A percentile compares a stretch with the other conserved stretches of the same genome.
Conservation (phyloP, 1,140 invertebrate genomes). For the Mercenaria mercenaria region DNA sequence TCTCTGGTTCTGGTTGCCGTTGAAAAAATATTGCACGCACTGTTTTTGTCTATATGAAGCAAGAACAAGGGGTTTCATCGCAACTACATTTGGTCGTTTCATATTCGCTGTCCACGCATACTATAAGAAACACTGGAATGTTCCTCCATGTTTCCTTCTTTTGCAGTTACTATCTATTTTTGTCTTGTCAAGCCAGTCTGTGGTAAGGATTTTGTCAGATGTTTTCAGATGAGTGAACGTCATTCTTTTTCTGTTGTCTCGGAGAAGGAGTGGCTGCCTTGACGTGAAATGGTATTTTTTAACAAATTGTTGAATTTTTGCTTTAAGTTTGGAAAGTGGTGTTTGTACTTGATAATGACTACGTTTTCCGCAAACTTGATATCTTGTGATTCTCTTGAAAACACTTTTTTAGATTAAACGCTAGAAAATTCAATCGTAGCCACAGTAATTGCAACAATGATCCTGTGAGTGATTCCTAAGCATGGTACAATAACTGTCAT, state of each 20-base stretch:
- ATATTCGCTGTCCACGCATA: conserved; percentile 4
- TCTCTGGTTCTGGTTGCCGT: neutral
- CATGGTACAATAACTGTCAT: neutral
- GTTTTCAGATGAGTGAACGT: conserved; percentile 51
- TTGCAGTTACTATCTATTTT: conserved; percentile 16
- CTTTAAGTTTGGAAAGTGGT: neutral
- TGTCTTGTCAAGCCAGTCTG: conserved; percentile 13
- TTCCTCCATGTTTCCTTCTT: neutral
- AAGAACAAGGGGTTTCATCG: neutral
- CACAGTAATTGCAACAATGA: too few relatives aligned
- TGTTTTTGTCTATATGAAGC: neutral
- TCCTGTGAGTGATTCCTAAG: too few relatives aligned
- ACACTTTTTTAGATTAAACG: conserved; percentile 20
- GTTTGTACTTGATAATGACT: neutral
- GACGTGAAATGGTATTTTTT: conserved; percentile 60
- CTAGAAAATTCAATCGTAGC: conserved; percentile 21
- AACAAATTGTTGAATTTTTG: conserved; percentile 29
- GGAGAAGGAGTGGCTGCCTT: conserved; percentile 34
- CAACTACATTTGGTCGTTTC: neutral
- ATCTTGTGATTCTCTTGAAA: conserved; percentile 32
- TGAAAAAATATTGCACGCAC: neutral
- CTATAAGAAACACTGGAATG: neutral
- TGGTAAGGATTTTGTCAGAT: conserved; percentile 32
- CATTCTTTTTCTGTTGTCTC: neutral
- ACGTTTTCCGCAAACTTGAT: conserved; percentile 44